A percentile compares a stretch with the other conserved stretches of the same genome.
phyloP scores from a whole-genome alignment of 2,888 invertebrate genomes.

The Mesorhabditis belari region DNA sequence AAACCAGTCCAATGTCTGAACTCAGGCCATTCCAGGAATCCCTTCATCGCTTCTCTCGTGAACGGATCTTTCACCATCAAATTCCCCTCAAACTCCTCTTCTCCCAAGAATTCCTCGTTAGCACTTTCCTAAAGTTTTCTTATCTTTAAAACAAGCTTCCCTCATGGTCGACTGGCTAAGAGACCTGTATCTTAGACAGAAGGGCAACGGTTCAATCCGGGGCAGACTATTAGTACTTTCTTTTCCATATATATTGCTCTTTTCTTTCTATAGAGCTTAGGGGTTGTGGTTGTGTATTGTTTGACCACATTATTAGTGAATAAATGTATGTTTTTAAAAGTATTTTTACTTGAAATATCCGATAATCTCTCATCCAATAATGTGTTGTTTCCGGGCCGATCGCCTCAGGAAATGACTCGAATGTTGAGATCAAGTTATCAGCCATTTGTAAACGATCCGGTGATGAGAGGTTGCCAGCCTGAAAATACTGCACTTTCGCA shows the following conservation, averaged over 20 bases:
- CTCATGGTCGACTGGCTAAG: too few species aligned
- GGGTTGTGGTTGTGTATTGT: too few species aligned
- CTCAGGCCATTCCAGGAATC: constrained; percentile 47
- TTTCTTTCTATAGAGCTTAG: too few species aligned
- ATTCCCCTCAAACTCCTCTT: constrained; percentile 13
- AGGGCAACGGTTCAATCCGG: too few species aligned
- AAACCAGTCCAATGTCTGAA: constrained; percentile 47
- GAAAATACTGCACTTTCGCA: constrained; percentile 6
- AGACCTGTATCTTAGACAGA: too few species aligned
- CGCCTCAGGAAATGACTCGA: constrained; percentile 38
- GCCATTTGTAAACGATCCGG: constrained; percentile 19
- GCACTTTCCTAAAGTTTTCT: constrained; percentile 1
- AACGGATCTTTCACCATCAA: constrained; percentile 13
- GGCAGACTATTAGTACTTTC: too few species aligned
- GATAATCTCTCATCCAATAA: constrained; percentile 34
- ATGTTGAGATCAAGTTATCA: constrained; percentile 29
- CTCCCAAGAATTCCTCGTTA: constrained; percentile 13
- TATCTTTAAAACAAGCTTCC: constrained; percentile 12
- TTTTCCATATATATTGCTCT: too few species aligned
- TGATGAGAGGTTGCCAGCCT: constrained; percentile 37
- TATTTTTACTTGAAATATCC: too few species aligned
- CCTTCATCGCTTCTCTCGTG: constrained; percentile 26
- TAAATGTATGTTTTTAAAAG: neutral
- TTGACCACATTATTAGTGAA: neutral
- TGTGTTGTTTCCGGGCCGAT: constrained; percentile 42